These are phyloP conservation scores for Sclerodermus sp. DNA, from an alignment of 2,888 invertebrate species.

Conservation along the genomic window DNA sequence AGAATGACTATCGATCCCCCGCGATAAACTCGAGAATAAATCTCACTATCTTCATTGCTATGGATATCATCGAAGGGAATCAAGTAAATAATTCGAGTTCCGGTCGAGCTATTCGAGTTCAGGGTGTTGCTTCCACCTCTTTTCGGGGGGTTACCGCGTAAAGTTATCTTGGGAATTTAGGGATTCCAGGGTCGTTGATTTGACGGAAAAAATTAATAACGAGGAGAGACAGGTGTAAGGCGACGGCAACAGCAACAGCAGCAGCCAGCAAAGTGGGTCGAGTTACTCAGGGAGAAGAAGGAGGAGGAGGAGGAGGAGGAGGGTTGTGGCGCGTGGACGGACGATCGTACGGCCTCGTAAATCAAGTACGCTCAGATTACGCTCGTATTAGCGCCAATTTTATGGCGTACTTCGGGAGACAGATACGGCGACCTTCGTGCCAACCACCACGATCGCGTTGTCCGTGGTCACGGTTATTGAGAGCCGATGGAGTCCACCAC, in stretches of 20 bases:
- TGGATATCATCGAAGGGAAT: no score
- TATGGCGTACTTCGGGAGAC: constrained; percentile 46
- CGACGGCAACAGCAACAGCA: not conserved
- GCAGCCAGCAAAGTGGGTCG: constrained; percentile 10
- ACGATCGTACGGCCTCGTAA: constrained; percentile 46
- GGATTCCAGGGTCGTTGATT: no score
- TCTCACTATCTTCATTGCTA: no score
- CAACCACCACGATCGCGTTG: constrained; percentile 18
- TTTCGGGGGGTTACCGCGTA: no score
- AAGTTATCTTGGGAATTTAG: no score
- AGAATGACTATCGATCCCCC: not conserved
- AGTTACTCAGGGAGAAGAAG: not conserved
- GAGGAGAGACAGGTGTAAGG: no score
- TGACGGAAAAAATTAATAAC: no score
- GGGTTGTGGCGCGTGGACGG: constrained; percentile 34
- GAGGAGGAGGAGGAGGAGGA: constrained; percentile 15
- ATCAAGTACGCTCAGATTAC: constrained; percentile 51
- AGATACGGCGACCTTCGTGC: constrained; percentile 17
- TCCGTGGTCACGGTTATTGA: constrained; percentile 20
- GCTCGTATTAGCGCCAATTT: constrained; percentile 50
- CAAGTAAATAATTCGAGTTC: no score
- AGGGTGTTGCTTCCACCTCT: no score
- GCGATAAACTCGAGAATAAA: not conserved
- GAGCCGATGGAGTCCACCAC: not conserved
- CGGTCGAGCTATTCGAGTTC: no score